A percentile compares a stretch with the other conserved stretches of the same genome.
phyloP scores from a whole-genome alignment of 2,797 vertebrate species.

The Cephalopachus bancanus region DNA sequence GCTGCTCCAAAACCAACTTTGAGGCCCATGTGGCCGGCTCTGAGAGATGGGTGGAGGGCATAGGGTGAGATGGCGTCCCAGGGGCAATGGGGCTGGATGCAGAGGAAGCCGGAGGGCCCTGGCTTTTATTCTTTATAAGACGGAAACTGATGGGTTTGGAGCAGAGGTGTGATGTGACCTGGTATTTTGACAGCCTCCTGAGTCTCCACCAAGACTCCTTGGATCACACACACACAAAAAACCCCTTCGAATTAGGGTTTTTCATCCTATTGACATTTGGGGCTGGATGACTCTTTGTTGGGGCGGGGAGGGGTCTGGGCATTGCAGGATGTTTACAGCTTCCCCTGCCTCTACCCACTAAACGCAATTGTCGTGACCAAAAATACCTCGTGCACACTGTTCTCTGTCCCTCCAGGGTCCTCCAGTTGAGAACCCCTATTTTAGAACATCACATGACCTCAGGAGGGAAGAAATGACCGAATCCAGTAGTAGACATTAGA shows the following conservation, averaged over 20 bases:
- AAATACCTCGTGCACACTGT: neutral
- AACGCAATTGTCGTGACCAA: neutral
- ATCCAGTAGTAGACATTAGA: neutral
- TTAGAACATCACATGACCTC: neutral
- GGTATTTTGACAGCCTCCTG: neutral
- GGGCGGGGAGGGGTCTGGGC: fast-evolving
- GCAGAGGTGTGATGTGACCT: neutral
- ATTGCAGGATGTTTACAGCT: too few relatives aligned
- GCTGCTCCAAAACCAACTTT: neutral
- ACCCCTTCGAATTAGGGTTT: neutral
- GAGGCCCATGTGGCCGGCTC: neutral
- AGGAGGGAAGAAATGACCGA: neutral
- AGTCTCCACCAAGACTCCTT: neutral
- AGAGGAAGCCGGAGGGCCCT: neutral
- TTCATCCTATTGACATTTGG: neutral
- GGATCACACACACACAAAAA: neutral
- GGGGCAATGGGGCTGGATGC: fast-evolving
- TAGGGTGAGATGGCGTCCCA: neutral
- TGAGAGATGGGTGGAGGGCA: too few relatives aligned
- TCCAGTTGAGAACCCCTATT: neutral
- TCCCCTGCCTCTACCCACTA: neutral
- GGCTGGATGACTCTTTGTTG: neutral
- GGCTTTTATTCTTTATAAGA: neutral
- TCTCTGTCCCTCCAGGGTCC: neutral
- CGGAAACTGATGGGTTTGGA: neutral